Evolutionary conservation across 2,113 vertebrate species (phyloP), one percentile per base, ranked within the genome.

Genomic region (Microtus ochrogaster): DNA sequence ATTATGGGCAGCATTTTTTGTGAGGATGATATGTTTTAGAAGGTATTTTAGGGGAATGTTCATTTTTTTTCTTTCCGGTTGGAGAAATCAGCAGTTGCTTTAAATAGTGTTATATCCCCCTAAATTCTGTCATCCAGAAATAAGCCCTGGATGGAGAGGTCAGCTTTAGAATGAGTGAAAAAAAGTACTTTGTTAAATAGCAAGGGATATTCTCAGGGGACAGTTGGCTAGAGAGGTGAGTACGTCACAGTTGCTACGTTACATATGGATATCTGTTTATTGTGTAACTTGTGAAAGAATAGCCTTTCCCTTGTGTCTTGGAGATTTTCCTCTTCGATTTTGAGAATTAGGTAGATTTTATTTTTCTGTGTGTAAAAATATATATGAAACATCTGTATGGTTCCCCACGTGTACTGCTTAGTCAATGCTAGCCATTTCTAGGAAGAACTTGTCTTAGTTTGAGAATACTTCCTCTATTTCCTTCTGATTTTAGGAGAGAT

Each of bases 251-350:
- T 95, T 97, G 85, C n/a, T 97, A 66, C 52, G 39, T 92, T 95
- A 82, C 97, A 90, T 92, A 85, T 90, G 89, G 92, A 86, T 97
- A 36, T 95, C 65, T 97, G 63, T 90, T 94, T 95, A 44, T 63
- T 91, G 44, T 95, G 49, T 94, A 97, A 97, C 92, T 96, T 28
- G 88, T 94, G 1, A 44, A 95, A 91, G 97, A 97, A 98, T 98
- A 96, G 97, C 96, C 94, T 95, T 95, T 92, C 91, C 58, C 47
- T 9, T 96, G 49, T 63, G 82, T 47, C 94, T 96, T 96, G 63
- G 93, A 94, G 73, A 88, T 93, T 95, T 93, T 79, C 65, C 44
- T 93, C 66, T 72, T 94, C 92, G 72, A 24, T 16, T 95, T 94
- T 73, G 39, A 83, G 94, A 91, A 90, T 78, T 90, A 78, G n/a